These are phyloP conservation scores for Bolborhynchus lineola DNA, from an alignment of 2,113 vertebrate genomes.

Conservation along the genomic window DNA sequence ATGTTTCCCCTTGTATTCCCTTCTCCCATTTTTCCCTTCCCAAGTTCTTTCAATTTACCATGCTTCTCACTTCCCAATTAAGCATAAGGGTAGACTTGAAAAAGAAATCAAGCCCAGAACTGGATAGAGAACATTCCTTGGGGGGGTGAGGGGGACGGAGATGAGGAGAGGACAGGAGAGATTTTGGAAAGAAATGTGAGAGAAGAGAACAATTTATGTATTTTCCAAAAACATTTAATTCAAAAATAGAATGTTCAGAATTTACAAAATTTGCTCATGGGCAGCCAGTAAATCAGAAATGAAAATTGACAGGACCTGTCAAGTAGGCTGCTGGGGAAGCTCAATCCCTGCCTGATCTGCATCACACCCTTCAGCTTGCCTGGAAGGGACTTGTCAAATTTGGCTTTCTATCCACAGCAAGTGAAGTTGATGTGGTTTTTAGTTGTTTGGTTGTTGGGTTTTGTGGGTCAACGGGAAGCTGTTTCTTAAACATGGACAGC, in stretches of 20 bases:
- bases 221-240: not conserved
- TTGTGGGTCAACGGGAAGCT: rapidly evolving
- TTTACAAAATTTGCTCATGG: not conserved
- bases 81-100: not conserved
- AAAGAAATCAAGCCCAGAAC: not conserved
- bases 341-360: not conserved
- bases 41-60: not conserved
- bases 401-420: not conserved
- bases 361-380: not conserved
- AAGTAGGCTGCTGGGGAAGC: not conserved
- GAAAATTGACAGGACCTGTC: conserved; percentile 29
- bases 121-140: not conserved
- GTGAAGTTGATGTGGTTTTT: not conserved
- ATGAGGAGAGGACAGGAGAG: not conserved
- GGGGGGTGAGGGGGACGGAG: not conserved
- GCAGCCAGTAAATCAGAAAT: not conserved
- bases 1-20: not conserved
- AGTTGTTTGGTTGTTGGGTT: not conserved
- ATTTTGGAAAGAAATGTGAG: not conserved
- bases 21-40: not conserved
- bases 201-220: not conserved
- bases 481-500: not conserved
- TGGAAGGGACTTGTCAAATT: conserved; percentile 17
- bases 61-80: rapidly evolving
- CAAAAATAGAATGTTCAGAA: not conserved